Percentiles rank a stretch among this genome's conserved stretches.
Evolutionary conservation across 2,797 vertebrate genomes (phyloP).

Genomic region (Sebastes cheni): DNA sequence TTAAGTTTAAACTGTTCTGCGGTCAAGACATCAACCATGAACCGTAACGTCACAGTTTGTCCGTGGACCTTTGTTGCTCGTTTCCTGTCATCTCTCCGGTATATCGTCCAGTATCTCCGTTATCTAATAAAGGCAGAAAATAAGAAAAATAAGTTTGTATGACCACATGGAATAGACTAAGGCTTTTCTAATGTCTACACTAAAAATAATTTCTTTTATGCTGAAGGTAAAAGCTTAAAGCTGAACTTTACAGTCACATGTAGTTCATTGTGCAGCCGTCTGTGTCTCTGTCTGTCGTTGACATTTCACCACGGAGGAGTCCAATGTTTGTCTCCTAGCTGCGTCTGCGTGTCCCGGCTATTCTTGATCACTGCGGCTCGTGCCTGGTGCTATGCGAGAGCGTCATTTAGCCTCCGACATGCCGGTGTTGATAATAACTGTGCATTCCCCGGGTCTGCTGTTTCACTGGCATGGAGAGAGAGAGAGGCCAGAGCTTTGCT

Average conservation of each 20-base stretch:
- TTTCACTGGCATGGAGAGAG: constrained; percentile 51
- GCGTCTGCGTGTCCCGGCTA: constrained; percentile 35
- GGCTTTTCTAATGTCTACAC: background rate
- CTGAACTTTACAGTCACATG: background rate
- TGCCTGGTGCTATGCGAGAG: constrained; percentile 40
- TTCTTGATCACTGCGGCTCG: constrained; percentile 38
- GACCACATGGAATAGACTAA: background rate
- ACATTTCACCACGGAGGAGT: constrained; percentile 6
- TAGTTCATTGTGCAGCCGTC: too few relatives aligned
- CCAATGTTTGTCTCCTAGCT: constrained; percentile 8
- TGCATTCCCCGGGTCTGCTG: constrained; percentile 64
- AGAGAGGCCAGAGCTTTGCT: constrained; percentile 30
- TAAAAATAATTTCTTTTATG: too few relatives aligned
- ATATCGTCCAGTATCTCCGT: too few relatives aligned
- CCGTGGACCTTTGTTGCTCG: background rate
- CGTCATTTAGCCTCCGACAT: constrained; percentile 42
- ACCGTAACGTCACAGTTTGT: background rate
- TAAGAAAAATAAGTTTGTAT: background rate
- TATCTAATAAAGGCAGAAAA: background rate
- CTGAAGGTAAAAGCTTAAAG: background rate
- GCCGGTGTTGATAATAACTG: constrained; percentile 71
- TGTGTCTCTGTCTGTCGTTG: background rate
- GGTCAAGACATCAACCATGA: background rate
- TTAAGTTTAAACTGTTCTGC: background rate
- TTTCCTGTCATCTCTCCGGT: background rate